Conservation (phyloP, 2,888 invertebrate genomes). For the Oithona nana region DNA sequence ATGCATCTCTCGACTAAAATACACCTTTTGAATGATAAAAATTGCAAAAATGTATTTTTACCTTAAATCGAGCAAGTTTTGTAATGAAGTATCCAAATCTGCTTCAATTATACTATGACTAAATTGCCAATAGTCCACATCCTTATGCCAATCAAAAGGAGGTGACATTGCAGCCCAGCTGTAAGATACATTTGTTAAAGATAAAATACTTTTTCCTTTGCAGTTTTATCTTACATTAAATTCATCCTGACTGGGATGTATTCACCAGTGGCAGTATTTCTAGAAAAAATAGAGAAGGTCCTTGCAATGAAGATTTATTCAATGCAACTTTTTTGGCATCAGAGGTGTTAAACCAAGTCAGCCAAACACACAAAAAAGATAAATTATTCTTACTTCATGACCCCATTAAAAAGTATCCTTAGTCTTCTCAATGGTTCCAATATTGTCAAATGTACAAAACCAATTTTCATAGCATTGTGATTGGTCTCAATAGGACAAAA, state of each 20-base stretch:
- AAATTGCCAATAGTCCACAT: not conserved
- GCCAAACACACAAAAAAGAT: no score
- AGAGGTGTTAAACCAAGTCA: no score
- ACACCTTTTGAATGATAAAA: no score
- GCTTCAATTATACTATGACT: not conserved
- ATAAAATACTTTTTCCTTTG: no score
- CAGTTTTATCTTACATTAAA: not conserved
- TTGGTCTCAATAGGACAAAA: no score
- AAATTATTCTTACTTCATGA: not conserved
- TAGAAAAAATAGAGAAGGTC: not conserved
- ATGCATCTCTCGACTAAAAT: no score
- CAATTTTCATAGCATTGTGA: no score
- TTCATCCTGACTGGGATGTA: not conserved
- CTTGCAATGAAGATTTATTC: not conserved
- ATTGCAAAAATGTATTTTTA: not conserved
- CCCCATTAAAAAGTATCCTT: not conserved
- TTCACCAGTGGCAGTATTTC: not conserved
- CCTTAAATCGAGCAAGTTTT: not conserved
- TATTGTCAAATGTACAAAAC: not conserved
- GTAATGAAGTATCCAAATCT: not conserved
- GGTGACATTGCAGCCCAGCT: not conserved
- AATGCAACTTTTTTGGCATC: no score
- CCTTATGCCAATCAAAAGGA: not conserved
- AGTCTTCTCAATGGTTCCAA: not conserved
- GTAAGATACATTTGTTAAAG: no score